A percentile compares a stretch with the other conserved stretches of the same genome.
These are phyloP conservation scores for Drosophila athabasca DNA, from an alignment of 1,140 invertebrate species.

Conservation along the genomic window DNA sequence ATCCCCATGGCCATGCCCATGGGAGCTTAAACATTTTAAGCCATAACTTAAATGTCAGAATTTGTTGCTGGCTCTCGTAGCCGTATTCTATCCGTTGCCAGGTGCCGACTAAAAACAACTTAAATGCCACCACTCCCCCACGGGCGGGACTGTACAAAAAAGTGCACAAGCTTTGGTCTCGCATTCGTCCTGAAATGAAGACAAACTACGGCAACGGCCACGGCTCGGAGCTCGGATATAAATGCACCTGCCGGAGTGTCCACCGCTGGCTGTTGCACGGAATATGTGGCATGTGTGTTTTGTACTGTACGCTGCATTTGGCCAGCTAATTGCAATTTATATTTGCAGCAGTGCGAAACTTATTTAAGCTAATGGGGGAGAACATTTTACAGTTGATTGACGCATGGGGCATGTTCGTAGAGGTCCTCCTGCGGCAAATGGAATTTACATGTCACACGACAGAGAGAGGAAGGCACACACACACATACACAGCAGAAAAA, in stretches of 20 bases:
- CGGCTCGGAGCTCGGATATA: slow-evolving; percentile 32
- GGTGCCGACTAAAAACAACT: slow-evolving; percentile 70
- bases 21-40: slow-evolving; percentile 71
- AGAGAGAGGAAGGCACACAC: neutral
- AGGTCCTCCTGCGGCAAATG: slow-evolving; percentile 38
- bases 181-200: slow-evolving; percentile 49
- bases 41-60: slow-evolving; percentile 75
- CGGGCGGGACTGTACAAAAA: slow-evolving; percentile 22
- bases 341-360: slow-evolving; percentile 44
- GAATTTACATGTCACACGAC: slow-evolving; percentile 46
- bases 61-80: slow-evolving; percentile 25
- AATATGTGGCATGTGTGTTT: too few relatives aligned
- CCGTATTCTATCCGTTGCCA: slow-evolving; percentile 27
- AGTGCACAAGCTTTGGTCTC: slow-evolving; percentile 30
- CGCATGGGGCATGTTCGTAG: slow-evolving; percentile 29
- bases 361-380: slow-evolving; percentile 48
- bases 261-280: slow-evolving; percentile 2
- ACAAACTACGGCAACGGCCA: slow-evolving; percentile 56
- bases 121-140: slow-evolving; percentile 63
- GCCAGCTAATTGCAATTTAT: slow-evolving; percentile 63
- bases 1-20: slow-evolving; percentile 11
- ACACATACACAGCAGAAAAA: neutral
- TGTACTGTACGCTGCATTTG: slow-evolving; percentile 34
- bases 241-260: slow-evolving; percentile 62
- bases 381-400: slow-evolving; percentile 58